Evolutionary conservation across 2,113 vertebrate species (phyloP).

Genomic region (Crocuta crocuta): DNA sequence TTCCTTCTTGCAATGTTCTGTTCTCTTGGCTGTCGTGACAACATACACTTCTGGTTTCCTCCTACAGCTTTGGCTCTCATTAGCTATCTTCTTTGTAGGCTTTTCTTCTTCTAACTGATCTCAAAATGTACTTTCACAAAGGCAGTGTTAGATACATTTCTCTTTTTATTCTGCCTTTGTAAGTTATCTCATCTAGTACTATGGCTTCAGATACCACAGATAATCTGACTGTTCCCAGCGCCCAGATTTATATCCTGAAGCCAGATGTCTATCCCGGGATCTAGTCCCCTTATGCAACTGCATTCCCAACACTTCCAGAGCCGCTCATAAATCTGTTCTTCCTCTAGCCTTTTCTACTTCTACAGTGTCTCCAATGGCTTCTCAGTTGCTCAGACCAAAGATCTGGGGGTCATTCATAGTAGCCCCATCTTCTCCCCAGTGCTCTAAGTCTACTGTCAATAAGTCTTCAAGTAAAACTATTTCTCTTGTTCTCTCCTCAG

Average conservation of each 20-base stretch:
- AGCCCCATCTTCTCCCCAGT: background rate
- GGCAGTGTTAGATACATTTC: background rate
- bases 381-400: background rate
- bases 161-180: background rate
- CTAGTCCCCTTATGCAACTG: background rate
- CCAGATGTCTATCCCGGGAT: background rate
- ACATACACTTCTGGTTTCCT: background rate
- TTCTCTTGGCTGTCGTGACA: background rate
- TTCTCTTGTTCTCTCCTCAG: background rate
- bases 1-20: background rate
- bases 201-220: constrained; percentile 1
- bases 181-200: background rate
- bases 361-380: background rate
- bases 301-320: background rate
- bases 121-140: background rate
- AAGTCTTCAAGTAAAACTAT: background rate
- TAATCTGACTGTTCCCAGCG: background rate
- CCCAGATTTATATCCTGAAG: background rate
- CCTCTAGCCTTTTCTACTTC: background rate
- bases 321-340: background rate
- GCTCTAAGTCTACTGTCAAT: background rate
- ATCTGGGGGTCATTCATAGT: background rate
- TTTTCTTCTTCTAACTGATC: background rate
- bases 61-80: background rate
- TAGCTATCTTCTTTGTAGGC: background rate